Evolutionary conservation across 1,140 invertebrate genomes (phyloP).

Genomic region (Maniola jurtina): DNA sequence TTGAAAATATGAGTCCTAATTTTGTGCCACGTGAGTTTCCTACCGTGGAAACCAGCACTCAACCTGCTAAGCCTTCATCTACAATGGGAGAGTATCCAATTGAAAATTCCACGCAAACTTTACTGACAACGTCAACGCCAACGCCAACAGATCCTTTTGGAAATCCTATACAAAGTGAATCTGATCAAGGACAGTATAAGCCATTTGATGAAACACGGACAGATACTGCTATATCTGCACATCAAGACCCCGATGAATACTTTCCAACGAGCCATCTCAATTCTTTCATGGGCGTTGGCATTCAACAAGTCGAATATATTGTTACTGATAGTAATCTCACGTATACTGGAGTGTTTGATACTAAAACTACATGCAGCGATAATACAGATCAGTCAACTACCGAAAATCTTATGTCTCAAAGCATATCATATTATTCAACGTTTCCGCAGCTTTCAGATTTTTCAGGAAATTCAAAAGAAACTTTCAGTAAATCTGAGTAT

Average conservation of each 20-base stretch:
- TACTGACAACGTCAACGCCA: neutral
- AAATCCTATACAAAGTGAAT: neutral
- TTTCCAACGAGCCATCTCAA: slow-evolving; percentile 5
- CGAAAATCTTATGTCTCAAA: slow-evolving; percentile 16
- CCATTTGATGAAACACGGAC: neutral
- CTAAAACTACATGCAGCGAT: neutral
- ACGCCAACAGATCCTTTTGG: neutral
- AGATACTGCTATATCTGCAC: slow-evolving; percentile 33
- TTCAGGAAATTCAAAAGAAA: neutral
- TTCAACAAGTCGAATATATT: neutral
- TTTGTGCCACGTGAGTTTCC: neutral
- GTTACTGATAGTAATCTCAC: neutral
- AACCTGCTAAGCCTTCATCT: neutral
- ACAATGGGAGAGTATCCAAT: neutral
- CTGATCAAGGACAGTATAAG: neutral
- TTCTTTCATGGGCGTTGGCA: neutral
- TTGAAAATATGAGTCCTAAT: neutral
- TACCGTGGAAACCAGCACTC: neutral
- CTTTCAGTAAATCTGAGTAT: neutral
- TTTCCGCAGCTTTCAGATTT: slow-evolving; percentile 10
- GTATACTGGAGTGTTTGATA: neutral
- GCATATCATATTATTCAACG: slow-evolving; percentile 14
- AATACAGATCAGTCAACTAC: neutral
- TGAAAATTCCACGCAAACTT: neutral
- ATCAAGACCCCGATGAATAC: slow-evolving; percentile 36